A percentile compares a stretch with the other conserved stretches of the same genome.
phyloP scores from a whole-genome alignment of 2,797 vertebrate species.

The Rachycentron canadum region DNA sequence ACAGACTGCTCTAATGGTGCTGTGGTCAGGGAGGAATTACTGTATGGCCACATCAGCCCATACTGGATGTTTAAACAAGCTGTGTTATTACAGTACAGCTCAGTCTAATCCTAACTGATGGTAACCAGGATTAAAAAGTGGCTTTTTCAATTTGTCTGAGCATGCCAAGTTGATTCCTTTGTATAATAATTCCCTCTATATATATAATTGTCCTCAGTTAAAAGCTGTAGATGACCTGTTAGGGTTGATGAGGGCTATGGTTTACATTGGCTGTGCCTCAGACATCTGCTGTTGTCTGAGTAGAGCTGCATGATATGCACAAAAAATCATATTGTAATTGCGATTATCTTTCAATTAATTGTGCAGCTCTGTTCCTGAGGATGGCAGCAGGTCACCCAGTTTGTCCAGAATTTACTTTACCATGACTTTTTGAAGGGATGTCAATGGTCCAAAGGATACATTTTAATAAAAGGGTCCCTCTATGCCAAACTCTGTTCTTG shows the following conservation, averaged over 20 bases:
- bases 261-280: not conserved
- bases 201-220: not conserved
- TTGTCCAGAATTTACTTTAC: not conserved
- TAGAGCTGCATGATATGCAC: too few relatives aligned
- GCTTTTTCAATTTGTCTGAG: too few relatives aligned
- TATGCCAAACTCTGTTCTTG: not conserved
- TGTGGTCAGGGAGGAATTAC: slow-evolving; percentile 21
- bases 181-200: too few relatives aligned
- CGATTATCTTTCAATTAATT: too few relatives aligned
- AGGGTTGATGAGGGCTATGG: not conserved
- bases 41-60: not conserved
- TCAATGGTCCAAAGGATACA: not conserved
- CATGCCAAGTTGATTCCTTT: not conserved
- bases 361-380: not conserved
- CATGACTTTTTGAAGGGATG: not conserved
- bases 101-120: not conserved
- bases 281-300: too few relatives aligned
- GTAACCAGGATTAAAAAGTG: not conserved
- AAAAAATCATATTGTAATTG: too few relatives aligned
- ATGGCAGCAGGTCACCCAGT: not conserved
- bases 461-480: not conserved
- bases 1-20: slow-evolving; percentile 22
- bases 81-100: not conserved
- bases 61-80: slow-evolving; percentile 4
- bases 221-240: not conserved